Conservation (phyloP, 2,797 vertebrate genomes). For the Pelodytes ibericus region DNA sequence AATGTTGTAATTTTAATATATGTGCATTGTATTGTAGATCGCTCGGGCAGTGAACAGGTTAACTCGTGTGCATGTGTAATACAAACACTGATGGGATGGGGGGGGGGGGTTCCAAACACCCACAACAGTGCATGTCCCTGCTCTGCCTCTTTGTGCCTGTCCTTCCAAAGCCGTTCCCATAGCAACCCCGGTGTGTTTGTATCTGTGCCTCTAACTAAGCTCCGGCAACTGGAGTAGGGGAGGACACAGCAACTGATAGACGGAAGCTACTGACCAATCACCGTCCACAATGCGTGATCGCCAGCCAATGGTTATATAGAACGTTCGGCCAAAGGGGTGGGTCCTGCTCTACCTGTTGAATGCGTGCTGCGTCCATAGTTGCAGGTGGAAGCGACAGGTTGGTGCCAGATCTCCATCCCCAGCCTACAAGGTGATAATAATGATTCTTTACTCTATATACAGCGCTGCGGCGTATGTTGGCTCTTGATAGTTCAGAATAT, state of each 20-base stretch:
- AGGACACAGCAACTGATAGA: conserved; percentile 44
- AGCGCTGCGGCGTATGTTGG: no score
- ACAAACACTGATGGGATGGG: background rate
- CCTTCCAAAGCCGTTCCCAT: conserved; percentile 38
- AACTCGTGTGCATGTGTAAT: no score
- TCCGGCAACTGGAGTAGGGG: conserved; percentile 12
- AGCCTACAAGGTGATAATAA: conserved; percentile 19
- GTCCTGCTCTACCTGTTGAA: background rate
- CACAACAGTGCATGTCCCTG: background rate
- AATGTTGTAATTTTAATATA: no score
- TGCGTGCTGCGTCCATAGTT: conserved; percentile 50
- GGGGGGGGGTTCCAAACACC: background rate
- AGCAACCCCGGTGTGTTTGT: conserved; percentile 5
- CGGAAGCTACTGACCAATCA: conserved; percentile 48
- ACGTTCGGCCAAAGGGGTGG: background rate
- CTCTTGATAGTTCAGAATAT: no score
- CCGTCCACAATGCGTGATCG: rapidly evolving
- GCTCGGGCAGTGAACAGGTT: no score
- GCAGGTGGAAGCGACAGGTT: conserved; percentile 45
- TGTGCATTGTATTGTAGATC: no score
- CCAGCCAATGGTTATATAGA: background rate
- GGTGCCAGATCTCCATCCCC: conserved; percentile 20
- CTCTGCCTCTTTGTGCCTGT: background rate
- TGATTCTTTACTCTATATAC: no score
- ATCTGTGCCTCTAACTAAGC: conserved; percentile 47